Evolutionary conservation across 1,140 invertebrate species (phyloP), one percentile per base, ranked within the genome.

Genomic region (Brachionus asplanchnoidis): DNA sequence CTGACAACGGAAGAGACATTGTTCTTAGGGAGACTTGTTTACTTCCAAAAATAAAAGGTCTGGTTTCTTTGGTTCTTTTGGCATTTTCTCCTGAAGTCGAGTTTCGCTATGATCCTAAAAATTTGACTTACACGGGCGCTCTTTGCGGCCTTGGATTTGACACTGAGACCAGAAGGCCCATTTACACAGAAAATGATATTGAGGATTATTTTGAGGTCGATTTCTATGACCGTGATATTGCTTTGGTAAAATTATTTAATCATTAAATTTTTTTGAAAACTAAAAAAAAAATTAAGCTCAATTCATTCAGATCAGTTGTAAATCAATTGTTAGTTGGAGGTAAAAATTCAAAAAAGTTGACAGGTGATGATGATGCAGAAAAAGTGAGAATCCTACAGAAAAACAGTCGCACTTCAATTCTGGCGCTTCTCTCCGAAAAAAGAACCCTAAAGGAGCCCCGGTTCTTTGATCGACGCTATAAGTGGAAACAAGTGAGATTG

Each of bases 161-260:
- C 46, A n/a, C 65, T 0, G 14, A 3, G 3, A 44, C 5, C 23
- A 73, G 28, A 50, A 68, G 12, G 20, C 42, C 82, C n/a, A 23
- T 84, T 7, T 70, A 36, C 23, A 14, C 65, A 32, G 82, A 84
- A 8, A 68, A 84, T 42, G 82, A 84, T 56, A 40, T 84, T 4
- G 82, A 84, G 17, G 60, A 68, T 4, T 60, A 20, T n/a, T 84
- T 84, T 46, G 82, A 84, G 20, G 82, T 84, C 3, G 79, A 82
- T 14, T 82, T 82, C n/a, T 23, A n/a, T 2, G 79, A 82, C 2
- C 32, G 36, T 12, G 79, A 82, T 17, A 60, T 82, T 40, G 36
- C 28, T 26, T 23, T 65, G 40, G 79, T 82, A 60, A 66, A 17
- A 17, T 40, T 40, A 6, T 1, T 26, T 1, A 56, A 0, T 36